Percentiles rank a stretch among this genome's conserved stretches.
These are phyloP conservation scores for Hydropotes inermis DNA, from an alignment of 2,113 vertebrate genomes.

Conservation along the genomic window DNA sequence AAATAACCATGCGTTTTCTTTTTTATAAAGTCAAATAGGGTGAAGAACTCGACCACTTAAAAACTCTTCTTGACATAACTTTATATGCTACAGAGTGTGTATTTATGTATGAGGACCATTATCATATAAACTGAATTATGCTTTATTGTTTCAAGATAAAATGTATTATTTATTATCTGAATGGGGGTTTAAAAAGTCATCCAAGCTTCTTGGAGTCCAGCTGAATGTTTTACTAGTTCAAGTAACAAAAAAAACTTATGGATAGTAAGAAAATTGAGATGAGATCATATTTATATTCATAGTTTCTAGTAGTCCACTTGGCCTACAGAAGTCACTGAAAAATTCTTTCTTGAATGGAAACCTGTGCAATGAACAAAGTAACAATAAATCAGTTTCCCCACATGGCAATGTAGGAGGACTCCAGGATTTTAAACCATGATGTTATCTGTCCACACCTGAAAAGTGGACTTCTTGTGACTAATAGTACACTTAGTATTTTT, in stretches of 20 bases:
- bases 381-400: neutral
- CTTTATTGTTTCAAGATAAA: neutral
- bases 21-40: neutral
- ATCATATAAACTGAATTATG: neutral
- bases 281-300: neutral
- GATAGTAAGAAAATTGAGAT: neutral
- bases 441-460: neutral
- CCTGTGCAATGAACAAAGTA: neutral
- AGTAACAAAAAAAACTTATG: neutral
- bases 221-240: neutral
- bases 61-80: conserved; percentile 4
- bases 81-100: neutral
- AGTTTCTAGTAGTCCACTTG: neutral
- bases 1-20: neutral
- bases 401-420: neutral
- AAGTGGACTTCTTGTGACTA: neutral
- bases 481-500: neutral
- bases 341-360: neutral
- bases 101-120: neutral
- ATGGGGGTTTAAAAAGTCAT: neutral
- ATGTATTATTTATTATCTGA: neutral
- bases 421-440: neutral
- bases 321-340: neutral
- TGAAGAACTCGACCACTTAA: neutral
- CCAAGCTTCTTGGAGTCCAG: neutral